A percentile compares a stretch with the other conserved stretches of the same genome.
Evolutionary conservation across 1,140 invertebrate species (phyloP).

Genomic region (Brachionus rubens): DNA sequence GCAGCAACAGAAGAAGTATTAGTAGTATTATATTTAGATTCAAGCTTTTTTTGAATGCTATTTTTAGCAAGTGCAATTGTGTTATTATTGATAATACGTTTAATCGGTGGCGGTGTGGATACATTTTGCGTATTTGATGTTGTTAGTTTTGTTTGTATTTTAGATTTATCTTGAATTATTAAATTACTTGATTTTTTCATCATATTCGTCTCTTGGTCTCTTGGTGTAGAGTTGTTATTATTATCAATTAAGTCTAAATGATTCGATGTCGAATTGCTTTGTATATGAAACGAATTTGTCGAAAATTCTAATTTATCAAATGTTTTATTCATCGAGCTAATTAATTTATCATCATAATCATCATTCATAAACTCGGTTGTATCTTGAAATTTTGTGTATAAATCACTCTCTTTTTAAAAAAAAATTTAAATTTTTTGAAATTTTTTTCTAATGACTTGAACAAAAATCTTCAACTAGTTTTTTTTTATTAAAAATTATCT

Average conservation of each 20-base stretch:
- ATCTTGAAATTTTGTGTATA: slow-evolving; percentile 21
- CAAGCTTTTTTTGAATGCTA: slow-evolving; percentile 37
- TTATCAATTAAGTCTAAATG: neutral
- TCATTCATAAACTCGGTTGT: neutral
- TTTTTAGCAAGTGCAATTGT: slow-evolving; percentile 23
- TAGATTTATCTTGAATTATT: neutral
- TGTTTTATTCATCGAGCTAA: slow-evolving; percentile 24
- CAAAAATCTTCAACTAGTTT: too few species aligned
- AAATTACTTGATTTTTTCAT: neutral
- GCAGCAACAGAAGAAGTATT: neutral
- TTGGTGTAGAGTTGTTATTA: too few species aligned
- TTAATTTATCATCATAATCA: slow-evolving; percentile 20
- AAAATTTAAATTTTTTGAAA: neutral
- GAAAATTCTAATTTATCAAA: slow-evolving; percentile 37
- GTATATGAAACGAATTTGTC: neutral
- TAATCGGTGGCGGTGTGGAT: neutral
- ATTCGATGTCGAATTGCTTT: neutral
- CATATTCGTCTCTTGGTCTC: neutral
- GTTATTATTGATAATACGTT: neutral
- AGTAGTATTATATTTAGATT: neutral
- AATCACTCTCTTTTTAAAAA: slow-evolving; percentile 5
- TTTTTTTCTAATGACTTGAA: neutral
- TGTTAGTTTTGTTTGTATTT: neutral
- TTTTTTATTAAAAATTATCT: too few species aligned
- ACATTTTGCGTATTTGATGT: neutral